Percentiles rank a stretch among this genome's conserved stretches.
These are phyloP conservation scores for Semotilus atromaculatus DNA, from an alignment of 2,797 vertebrate species.

Conservation along the genomic window DNA sequence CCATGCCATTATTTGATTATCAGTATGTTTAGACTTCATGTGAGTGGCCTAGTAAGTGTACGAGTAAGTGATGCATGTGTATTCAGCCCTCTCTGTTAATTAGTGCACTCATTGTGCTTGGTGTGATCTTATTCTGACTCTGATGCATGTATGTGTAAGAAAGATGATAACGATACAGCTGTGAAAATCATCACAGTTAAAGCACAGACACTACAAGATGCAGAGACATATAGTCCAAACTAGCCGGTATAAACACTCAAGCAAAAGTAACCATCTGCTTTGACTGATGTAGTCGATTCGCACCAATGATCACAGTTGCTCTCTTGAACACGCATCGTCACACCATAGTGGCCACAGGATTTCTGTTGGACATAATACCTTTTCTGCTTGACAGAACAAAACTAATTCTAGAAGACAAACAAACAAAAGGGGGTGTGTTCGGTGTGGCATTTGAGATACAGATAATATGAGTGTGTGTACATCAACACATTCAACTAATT, in stretches of 20 bases:
- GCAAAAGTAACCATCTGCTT: neutral
- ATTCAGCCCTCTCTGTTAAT: neutral
- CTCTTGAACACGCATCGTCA: neutral
- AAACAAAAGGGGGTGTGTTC: neutral
- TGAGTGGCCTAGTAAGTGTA: neutral
- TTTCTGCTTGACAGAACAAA: conserved; percentile 33
- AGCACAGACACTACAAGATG: neutral
- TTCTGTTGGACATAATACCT: neutral
- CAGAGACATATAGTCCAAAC: neutral
- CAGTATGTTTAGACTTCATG: neutral
- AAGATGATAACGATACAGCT: neutral
- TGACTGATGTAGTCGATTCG: neutral
- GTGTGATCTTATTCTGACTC: neutral
- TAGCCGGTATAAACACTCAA: neutral
- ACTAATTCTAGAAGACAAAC: conserved; percentile 15
- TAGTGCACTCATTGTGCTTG: neutral
- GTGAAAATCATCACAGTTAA: neutral
- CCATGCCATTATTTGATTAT: conserved; percentile 18
- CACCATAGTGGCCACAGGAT: conserved; percentile 2
- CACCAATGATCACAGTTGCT: neutral
- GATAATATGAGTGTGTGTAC: neutral
- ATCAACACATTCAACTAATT: neutral
- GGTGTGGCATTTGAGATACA: neutral
- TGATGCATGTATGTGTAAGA: neutral
- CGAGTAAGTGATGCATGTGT: neutral